Conservation (phyloP, 2,113 vertebrate genomes). For the Malurus cyaneus region DNA sequence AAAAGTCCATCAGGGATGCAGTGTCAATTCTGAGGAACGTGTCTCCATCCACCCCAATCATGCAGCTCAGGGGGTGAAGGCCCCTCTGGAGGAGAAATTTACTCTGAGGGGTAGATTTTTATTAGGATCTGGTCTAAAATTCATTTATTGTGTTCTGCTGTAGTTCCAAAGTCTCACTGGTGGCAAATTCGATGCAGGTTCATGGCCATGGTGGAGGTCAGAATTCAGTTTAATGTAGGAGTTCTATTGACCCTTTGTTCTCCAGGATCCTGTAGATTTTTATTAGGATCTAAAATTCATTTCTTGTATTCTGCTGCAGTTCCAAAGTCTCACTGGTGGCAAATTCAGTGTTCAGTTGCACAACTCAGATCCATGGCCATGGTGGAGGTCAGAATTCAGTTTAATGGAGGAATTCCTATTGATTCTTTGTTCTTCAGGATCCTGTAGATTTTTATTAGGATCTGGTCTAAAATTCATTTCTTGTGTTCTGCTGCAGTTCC, state of each 20-base stretch:
- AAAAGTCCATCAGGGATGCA: neutral
- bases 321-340: neutral
- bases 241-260: neutral
- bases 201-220: neutral
- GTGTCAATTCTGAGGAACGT: neutral
- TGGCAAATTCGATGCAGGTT: neutral
- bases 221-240: neutral
- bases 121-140: neutral
- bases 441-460: neutral
- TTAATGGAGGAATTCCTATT: neutral
- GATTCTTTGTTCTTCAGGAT: neutral
- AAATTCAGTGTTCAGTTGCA: neutral
- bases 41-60: neutral
- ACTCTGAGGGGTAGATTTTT: neutral
- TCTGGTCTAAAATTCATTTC: neutral
- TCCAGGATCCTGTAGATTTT: neutral
- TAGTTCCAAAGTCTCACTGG: neutral
- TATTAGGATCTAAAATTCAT: neutral
- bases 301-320: neutral
- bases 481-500: neutral
- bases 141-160: neutral
- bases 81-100: neutral
- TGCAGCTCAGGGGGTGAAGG: neutral
- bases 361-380: neutral
- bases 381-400: neutral